phyloP scores from a whole-genome alignment of 2,797 vertebrate genomes.

The Aeoliscus strigatus region DNA sequence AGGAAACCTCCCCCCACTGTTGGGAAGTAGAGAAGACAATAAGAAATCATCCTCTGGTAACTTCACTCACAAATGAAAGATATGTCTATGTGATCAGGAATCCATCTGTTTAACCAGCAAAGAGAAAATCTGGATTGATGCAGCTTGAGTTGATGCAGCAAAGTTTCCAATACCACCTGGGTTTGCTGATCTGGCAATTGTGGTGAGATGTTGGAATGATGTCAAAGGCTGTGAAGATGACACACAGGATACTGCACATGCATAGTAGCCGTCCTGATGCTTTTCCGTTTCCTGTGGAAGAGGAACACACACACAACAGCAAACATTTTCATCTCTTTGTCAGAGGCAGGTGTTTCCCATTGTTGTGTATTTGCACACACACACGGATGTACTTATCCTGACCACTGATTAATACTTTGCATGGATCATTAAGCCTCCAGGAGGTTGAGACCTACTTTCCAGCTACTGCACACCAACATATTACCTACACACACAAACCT shows the following conservation, averaged over 20 bases:
- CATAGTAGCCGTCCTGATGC: slow-evolving; percentile 36
- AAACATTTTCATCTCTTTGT: slow-evolving; percentile 27
- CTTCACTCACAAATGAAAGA: slow-evolving; percentile 1
- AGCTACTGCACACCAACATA: slow-evolving; percentile 7
- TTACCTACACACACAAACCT: slow-evolving; percentile 14
- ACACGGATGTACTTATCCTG: neutral
- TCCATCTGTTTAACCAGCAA: too few relatives aligned
- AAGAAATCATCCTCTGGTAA: slow-evolving; percentile 5
- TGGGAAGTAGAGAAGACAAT: slow-evolving; percentile 21
- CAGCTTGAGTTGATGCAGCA: too few relatives aligned
- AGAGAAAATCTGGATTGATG: too few relatives aligned
- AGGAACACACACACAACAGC: slow-evolving; percentile 11
- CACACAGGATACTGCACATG: slow-evolving; percentile 25
- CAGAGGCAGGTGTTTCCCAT: slow-evolving; percentile 70
- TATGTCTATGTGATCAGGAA: neutral
- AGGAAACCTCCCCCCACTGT: slow-evolving; percentile 34
- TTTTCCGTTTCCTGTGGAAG: slow-evolving; percentile 55
- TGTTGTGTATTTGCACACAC: neutral
- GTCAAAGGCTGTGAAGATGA: neutral
- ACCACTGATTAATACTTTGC: slow-evolving; percentile 44
- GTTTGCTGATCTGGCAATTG: too few relatives aligned
- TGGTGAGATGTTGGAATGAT: slow-evolving; percentile 1
- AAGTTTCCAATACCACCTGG: too few relatives aligned
- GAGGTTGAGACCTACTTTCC: slow-evolving; percentile 34
- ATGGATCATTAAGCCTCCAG: slow-evolving; percentile 51